A percentile compares a stretch with the other conserved stretches of the same genome.
Conservation (phyloP, 2,113 vertebrate genomes). For the Neolamprologus hecqui region DNA sequence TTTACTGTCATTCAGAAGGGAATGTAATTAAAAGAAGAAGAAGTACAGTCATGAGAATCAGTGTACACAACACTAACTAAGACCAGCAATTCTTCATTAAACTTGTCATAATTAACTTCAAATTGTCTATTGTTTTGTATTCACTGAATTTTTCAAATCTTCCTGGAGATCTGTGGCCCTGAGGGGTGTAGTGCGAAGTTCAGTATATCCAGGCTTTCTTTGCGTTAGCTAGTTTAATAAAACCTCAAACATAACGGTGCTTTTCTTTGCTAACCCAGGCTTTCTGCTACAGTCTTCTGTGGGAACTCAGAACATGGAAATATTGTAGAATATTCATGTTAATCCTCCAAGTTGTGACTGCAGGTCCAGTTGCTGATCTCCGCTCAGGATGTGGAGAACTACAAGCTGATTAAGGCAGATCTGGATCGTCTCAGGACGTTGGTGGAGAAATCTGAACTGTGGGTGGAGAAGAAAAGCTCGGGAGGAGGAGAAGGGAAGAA, state of each 20-base stretch:
- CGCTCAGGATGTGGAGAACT: conserved; percentile 93
- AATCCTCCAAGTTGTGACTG: accelerated
- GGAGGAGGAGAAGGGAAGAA: conserved; percentile 72
- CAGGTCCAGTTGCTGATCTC: conserved; percentile 97
- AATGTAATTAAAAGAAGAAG: background rate
- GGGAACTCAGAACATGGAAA: background rate
- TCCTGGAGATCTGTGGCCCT: background rate
- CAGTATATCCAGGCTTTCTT: background rate
- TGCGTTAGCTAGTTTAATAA: background rate
- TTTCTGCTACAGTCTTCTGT: background rate
- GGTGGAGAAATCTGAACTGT: conserved; percentile 97
- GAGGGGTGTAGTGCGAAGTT: background rate
- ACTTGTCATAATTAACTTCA: background rate
- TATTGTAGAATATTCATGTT: background rate
- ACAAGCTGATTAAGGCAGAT: conserved; percentile 90
- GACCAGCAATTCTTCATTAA: background rate
- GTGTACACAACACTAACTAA: background rate
- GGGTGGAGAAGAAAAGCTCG: conserved; percentile 92
- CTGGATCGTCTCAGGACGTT: conserved; percentile 91
- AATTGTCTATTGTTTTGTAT: background rate
- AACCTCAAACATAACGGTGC: background rate
- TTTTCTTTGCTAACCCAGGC: background rate
- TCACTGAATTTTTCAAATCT: background rate
- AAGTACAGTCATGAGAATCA: background rate
- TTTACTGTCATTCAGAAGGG: background rate